phyloP scores from a whole-genome alignment of 2,888 invertebrate species.

The Lutraria lutraria region DNA sequence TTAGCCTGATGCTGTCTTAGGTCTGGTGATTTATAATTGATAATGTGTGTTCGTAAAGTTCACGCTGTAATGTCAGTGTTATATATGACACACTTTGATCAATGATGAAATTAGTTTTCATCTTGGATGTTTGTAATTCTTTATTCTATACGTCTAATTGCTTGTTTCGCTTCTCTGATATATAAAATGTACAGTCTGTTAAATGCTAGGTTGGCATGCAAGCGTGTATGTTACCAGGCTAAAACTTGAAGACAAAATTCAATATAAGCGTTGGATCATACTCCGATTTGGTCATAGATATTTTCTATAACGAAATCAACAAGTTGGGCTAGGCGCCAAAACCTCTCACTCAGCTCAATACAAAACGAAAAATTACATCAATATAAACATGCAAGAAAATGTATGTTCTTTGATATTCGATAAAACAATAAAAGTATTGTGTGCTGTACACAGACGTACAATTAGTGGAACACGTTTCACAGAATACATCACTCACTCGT shows the following conservation, averaged over 20 bases:
- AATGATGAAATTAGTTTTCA: not conserved
- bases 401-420: not conserved
- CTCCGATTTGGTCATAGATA: conserved; percentile 6
- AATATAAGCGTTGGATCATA: not conserved
- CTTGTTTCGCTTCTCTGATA: not conserved
- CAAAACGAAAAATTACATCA: not conserved
- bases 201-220: not conserved
- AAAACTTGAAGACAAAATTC: conserved; percentile 12
- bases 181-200: not conserved
- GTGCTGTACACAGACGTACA: not conserved
- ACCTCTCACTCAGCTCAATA: conserved; percentile 6
- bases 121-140: not conserved
- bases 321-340: conserved; percentile 3
- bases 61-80: not conserved
- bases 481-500: too few relatives aligned
- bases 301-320: conserved; percentile 12
- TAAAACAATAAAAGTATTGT: conserved; percentile 11
- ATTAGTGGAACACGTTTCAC: not conserved
- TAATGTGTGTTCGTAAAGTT: too few relatives aligned
- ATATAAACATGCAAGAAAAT: conserved; percentile 9
- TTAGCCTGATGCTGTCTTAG: too few relatives aligned
- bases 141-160: not conserved
- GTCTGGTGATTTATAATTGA: too few relatives aligned
- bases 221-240: not conserved
- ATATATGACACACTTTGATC: not conserved